Evolutionary conservation across 2,113 vertebrate genomes (phyloP).

Genomic region (Rhabdornis inornatus): DNA sequence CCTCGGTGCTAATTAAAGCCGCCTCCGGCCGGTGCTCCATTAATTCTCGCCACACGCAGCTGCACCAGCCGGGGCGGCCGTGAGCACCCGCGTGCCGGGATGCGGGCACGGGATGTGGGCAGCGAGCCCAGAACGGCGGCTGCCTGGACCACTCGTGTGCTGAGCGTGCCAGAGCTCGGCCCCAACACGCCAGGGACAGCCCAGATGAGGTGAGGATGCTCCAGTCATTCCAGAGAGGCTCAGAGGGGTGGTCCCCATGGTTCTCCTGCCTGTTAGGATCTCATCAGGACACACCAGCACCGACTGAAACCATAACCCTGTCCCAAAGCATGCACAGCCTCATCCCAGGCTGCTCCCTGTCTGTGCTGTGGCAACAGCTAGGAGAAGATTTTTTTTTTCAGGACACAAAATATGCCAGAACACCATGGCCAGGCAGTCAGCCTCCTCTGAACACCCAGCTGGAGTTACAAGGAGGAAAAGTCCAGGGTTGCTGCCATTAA

Average conservation of each 20-base stretch:
- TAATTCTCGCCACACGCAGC: constrained; percentile 58
- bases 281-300: background rate
- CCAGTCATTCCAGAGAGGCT: background rate
- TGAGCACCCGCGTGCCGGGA: background rate
- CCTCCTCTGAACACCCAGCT: background rate
- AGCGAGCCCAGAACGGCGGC: background rate
- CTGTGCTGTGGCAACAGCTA: background rate
- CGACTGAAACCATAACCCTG: background rate
- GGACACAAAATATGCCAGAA: background rate
- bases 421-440: background rate
- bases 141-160: background rate
- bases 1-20: constrained; percentile 34
- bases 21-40: background rate
- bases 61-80: constrained; percentile 14
- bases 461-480: background rate
- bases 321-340: background rate
- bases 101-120: background rate
- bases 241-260: fast-evolving
- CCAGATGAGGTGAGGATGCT: background rate
- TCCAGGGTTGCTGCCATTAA: background rate
- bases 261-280: background rate
- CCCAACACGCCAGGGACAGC: background rate
- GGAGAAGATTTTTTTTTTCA: background rate
- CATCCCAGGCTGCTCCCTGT: background rate
- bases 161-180: background rate